These are phyloP conservation scores for Eonycteris spelaea DNA, from an alignment of 2,113 vertebrate species.

Conservation along the genomic window DNA sequence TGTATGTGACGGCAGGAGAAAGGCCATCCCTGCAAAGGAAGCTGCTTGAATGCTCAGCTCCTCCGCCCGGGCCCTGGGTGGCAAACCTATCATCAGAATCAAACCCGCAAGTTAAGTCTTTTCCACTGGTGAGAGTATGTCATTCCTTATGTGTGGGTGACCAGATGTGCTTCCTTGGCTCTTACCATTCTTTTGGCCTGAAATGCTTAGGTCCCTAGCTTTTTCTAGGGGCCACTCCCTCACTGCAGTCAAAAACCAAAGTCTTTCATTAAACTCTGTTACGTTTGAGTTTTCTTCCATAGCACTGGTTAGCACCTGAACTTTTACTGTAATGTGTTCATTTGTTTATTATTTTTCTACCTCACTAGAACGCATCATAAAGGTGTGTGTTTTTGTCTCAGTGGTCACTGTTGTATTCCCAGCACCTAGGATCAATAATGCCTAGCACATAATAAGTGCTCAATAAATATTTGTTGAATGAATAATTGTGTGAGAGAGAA, in stretches of 20 bases:
- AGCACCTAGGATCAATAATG: neutral
- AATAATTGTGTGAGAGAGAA: neutral
- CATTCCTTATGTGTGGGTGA: neutral
- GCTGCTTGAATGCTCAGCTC: neutral
- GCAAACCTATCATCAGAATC: neutral
- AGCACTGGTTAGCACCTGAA: neutral
- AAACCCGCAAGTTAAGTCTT: neutral
- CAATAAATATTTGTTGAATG: neutral
- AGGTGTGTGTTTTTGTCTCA: neutral
- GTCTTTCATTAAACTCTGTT: neutral
- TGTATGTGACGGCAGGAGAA: neutral
- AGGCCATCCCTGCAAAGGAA: neutral
- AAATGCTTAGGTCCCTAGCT: neutral
- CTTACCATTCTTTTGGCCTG: neutral
- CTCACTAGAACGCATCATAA: neutral
- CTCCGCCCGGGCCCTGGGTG: too few species aligned
- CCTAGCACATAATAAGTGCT: neutral
- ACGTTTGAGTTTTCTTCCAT: neutral
- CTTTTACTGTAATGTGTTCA: neutral
- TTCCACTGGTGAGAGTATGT: neutral
- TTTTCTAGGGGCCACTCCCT: neutral
- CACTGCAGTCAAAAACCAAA: neutral
- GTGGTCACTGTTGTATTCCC: neutral
- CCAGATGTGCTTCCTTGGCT: rapidly evolving
- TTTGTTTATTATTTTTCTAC: neutral